Evolutionary conservation across 2,113 vertebrate species (phyloP), one percentile per base, ranked within the genome.

Genomic region (Cyanoramphus novaezelandiae): DNA sequence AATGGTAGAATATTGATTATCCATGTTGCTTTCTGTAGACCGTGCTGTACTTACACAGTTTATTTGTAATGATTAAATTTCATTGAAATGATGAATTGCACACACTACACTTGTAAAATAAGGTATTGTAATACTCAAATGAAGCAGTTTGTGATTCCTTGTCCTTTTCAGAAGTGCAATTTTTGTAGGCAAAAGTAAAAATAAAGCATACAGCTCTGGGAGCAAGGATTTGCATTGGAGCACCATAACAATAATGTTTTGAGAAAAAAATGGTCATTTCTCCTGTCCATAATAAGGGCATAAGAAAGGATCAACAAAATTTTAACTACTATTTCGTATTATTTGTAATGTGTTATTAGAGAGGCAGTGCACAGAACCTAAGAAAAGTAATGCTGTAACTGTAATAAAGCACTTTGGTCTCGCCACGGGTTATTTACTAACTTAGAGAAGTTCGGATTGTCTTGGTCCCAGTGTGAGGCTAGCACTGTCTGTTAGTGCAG

Each of bases 1-100:
- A 52, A 44, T 74, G 89, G 55, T 65, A 93, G 69, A 86, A 24
- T 82, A 69, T 83, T 82, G 87, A 74, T 92, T 88, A 84, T 83
- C 85, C 35, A 2, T 55, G 63, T 74, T 86, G 52, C 77, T 82
- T 85, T 94, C 87, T 95, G 49, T 90, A 94, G 69, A 84, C 25
- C 24, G 65, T 92, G 10, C 49, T 88, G 53, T 84, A 75, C 69
- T 91, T 92, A 41, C 24, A 6, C 64, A 70, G 46, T 64, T 81
- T 82, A 71, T 82, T 94, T 91, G 53, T 60, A 52, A 37, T 62
- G 88, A 74, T 91, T 71, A 50, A 52, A 65, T 84, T 59, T 81
- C 41, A 68, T 52, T 84, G 81, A 82, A 84, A 78, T 20, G 23
- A 68, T 11, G 4, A 84, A 88, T 96, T 95, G 86, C 43, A 77